These are phyloP conservation scores for Portevinia maculata DNA, from an alignment of 2,888 invertebrate species.

Conservation along the genomic window DNA sequence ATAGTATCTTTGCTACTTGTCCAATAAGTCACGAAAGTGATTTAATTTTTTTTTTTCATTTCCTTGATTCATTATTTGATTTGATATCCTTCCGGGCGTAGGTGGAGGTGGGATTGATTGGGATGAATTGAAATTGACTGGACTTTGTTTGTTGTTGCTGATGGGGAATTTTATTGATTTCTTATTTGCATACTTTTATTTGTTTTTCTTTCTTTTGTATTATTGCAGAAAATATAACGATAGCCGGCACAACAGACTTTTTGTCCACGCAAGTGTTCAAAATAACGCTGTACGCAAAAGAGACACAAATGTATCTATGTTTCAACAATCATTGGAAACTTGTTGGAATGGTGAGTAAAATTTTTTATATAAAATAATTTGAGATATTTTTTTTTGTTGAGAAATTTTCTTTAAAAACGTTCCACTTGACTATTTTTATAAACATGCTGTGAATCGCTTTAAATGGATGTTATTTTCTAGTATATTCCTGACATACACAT, in stretches of 20 bases:
- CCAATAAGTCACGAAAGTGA: constrained; percentile 58
- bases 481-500: too few species aligned
- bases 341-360: constrained; percentile 86
- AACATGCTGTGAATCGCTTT: too few species aligned
- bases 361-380: too few species aligned
- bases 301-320: constrained; percentile 89
- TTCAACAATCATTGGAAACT: constrained; percentile 89
- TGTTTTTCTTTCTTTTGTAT: constrained; percentile 75
- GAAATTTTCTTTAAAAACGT: too few species aligned
- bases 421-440: too few species aligned
- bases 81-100: constrained; percentile 59
- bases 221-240: constrained; percentile 83
- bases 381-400: too few species aligned
- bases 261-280: constrained; percentile 81
- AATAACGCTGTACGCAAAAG: constrained; percentile 85
- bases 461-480: too few species aligned
- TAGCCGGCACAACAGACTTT: constrained; percentile 82
- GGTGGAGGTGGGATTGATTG: constrained; percentile 3
- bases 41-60: constrained; percentile 5
- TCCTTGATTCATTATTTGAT: constrained; percentile 52
- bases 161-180: constrained; percentile 49
- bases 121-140: neutral
- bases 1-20: constrained; percentile 38
- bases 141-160: constrained; percentile 36
- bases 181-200: constrained; percentile 48